These are phyloP conservation scores for Chloromyia formosa DNA, from an alignment of 2,888 invertebrate species.

Conservation along the genomic window DNA sequence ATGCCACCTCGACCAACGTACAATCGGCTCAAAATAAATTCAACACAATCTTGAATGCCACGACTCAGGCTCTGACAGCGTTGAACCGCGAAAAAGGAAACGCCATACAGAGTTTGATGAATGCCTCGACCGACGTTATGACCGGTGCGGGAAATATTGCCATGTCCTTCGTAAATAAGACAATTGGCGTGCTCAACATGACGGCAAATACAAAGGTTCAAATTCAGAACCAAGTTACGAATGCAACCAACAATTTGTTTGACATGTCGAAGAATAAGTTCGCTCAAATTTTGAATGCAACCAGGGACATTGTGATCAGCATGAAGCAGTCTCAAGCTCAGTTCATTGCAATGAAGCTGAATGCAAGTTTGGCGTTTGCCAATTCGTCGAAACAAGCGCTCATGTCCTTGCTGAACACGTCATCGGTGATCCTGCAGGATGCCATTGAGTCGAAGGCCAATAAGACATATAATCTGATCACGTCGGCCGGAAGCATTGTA, in stretches of 20 bases:
- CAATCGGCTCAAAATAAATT: constrained; percentile 18
- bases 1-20: constrained; percentile 3
- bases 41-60: constrained; percentile 14
- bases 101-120: constrained; percentile 27
- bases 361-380: constrained; percentile 36
- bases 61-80: neutral
- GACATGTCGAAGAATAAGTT: constrained; percentile 28
- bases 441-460: constrained; percentile 21
- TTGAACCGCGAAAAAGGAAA: constrained; percentile 16
- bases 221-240: constrained; percentile 13
- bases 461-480: constrained; percentile 21
- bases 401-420: constrained; percentile 20
- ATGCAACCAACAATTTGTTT: constrained; percentile 13
- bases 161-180: constrained; percentile 32
- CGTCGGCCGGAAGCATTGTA: constrained; percentile 17
- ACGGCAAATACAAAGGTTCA: constrained; percentile 27
- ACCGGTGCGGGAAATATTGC: constrained; percentile 23
- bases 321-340: constrained; percentile 34
- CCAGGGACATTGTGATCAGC: constrained; percentile 15
- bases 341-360: constrained; percentile 36
- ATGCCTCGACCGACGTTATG: constrained; percentile 3
- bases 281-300: constrained; percentile 30
- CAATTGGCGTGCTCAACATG: constrained; percentile 8
- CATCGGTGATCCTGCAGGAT: constrained; percentile 22
- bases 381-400: constrained; percentile 31